Evolutionary conservation across 2,113 vertebrate species (phyloP), one percentile per base, ranked within the genome.

Genomic region (Gambusia affinis): DNA sequence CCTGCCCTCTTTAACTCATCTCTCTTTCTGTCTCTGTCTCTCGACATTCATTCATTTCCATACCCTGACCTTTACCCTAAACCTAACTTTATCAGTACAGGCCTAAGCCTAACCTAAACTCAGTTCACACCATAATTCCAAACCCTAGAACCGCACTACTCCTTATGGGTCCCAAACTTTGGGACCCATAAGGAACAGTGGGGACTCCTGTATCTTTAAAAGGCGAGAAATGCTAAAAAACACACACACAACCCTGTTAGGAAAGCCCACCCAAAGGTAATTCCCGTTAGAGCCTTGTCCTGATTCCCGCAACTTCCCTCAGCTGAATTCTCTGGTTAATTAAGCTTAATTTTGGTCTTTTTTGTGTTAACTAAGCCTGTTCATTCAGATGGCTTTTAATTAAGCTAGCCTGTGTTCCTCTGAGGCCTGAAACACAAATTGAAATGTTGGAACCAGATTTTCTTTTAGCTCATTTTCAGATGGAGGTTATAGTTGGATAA

Each of bases 321-420:
- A 37, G 66, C 60, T 54, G 29, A 75, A 72, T 60, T 77, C 47
- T 82, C 33, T 35, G 68, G 42, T 71, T 67, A 70, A 69, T 80
- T 67, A 72, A 63, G 64, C 57, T 82, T 78, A 30, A 78, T 80
- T 80, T 80, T 51, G 54, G 57, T 33, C 47, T 73, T 12, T 37
- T 15, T 28, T 31, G 47, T 67, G 61, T 85, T 90, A 84, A 86
- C 70, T 72, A 47, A 39, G 62, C 24, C 29, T 73, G 19, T 70
- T 79, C 68, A 62, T 72, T 84, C 11, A 19, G 66, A 51, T n/a
- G 47, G 61, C 44, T 85, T 87, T 82, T 88, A 89, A 91, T 90
- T 87, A 92, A 87, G 28, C 19, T 39, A 28, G 70, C 15, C 12
- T 3, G 1, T 57, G 15, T 70, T 75, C 89, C 19, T 73, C 64